Evolutionary conservation across 1,140 invertebrate species (phyloP), one percentile per base, ranked within the genome.

Genomic region (Dryas iulia): DNA sequence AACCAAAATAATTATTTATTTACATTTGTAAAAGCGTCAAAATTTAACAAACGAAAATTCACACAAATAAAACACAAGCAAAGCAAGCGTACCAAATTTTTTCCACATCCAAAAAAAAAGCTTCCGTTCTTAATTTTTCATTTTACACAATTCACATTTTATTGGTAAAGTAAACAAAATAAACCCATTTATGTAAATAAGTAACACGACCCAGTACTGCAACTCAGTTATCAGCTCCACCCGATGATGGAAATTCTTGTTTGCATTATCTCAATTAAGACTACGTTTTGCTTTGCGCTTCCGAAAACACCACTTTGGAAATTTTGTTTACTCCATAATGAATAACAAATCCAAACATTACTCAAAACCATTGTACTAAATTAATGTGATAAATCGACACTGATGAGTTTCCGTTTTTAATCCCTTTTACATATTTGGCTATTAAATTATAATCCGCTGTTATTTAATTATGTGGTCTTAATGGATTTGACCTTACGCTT

Each of bases 211-310:
- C 65, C 59, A 74, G 54, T 53, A 63, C 69, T 83, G 82, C 78
- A 83, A 67, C 70, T 67, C 74, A 76, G 71, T 76, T 73, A 81
- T 81, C 83, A 78, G 80, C 78, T 77, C 69, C 64, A 77, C 74
- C 72, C 66, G 62, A 73, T 80, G 81, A 84, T 84, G 79, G 77
- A 79, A 79, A 82, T 79, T 81, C 80, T 86, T 90, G 84, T 90
- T 90, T 88, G 83, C 83, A 79, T 84, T 86, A 88, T 89, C 80
- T 89, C 84, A 90, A 89, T 90, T 90, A 90, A 90, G 86, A 86
- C 84, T 89, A 83, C 84, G 84, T 88, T 83, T 82, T 86, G 81
- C 89, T 86, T 77, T 68, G 71, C 75, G 74, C 69, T 79, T 73
- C 72, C 73, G 78, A 80, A 81, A 72, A 78, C 81, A 86, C 78